Evolutionary conservation across 2,113 vertebrate species (phyloP).

Genomic region (Erinaceus europaeus): DNA sequence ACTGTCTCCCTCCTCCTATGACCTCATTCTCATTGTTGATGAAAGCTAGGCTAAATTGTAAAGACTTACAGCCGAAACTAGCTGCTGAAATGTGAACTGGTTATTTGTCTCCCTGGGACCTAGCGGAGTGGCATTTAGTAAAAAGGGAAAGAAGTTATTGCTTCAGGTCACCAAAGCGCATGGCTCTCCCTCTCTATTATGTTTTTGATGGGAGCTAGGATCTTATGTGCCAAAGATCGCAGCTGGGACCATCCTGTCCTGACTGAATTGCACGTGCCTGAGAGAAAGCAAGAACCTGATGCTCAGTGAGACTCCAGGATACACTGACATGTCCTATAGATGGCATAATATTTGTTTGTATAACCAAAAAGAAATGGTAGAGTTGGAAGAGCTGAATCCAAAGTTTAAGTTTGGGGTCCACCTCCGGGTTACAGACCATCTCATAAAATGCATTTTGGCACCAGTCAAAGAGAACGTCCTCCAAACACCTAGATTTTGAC

Average conservation of each 20-base stretch:
- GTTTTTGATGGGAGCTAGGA: background rate
- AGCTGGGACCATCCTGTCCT: background rate
- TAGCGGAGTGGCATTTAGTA: background rate
- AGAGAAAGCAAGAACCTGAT: background rate
- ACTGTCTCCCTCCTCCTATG: slow-evolving; percentile 40
- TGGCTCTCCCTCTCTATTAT: background rate
- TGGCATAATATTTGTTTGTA: background rate
- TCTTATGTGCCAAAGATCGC: slow-evolving; percentile 12
- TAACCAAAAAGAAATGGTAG: background rate
- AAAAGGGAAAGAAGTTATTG: background rate
- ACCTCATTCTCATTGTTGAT: slow-evolving; percentile 58
- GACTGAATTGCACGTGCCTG: background rate
- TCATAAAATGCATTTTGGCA: background rate
- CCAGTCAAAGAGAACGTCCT: background rate
- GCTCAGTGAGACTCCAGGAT: background rate
- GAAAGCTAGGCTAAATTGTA: slow-evolving; percentile 46
- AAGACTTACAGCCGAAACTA: slow-evolving; percentile 51
- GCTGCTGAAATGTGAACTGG: slow-evolving; percentile 11
- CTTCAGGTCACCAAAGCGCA: background rate
- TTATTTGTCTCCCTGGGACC: slow-evolving; percentile 35
- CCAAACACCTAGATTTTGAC: background rate
- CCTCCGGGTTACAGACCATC: background rate
- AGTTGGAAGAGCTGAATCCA: background rate
- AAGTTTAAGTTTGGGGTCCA: background rate
- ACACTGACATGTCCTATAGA: background rate